Conservation (phyloP, 2,113 vertebrate species). For the Puffinus mauretanicus region DNA sequence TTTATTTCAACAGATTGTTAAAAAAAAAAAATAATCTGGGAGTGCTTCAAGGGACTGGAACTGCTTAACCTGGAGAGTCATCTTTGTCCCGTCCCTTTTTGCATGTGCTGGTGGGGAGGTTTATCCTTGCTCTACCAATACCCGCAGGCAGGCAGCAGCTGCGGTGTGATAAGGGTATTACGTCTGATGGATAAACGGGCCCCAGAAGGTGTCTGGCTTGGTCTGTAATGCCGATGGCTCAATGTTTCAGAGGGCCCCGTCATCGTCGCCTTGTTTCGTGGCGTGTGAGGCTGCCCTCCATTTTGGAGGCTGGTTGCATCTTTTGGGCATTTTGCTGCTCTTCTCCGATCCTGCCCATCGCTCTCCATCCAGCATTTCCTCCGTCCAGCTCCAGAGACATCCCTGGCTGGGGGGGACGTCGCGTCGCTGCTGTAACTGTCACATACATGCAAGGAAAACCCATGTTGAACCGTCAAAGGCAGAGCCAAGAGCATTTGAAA, state of each 20-base stretch:
- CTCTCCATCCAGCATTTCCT: not conserved
- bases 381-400: not conserved
- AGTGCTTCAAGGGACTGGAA: not conserved
- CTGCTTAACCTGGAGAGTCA: not conserved
- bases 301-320: not conserved
- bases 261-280: fast-evolving
- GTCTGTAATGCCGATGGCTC: not conserved
- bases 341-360: not conserved
- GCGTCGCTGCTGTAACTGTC: slow-evolving; percentile 1
- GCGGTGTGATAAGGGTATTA: fast-evolving
- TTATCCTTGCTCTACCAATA: not conserved
- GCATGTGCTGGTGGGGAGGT: fast-evolving
- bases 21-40: too few species aligned
- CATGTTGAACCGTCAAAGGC: not conserved
- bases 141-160: not conserved
- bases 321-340: not conserved
- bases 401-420: slow-evolving; percentile 3
- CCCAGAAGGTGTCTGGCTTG: not conserved
- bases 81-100: fast-evolving
- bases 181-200: not conserved
- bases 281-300: not conserved
- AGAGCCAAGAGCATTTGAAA: slow-evolving; percentile 45
- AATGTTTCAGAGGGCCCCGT: not conserved
- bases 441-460: not conserved
- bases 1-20: not conserved